phyloP scores from a whole-genome alignment of 2,888 invertebrate species.

The Tetragonula carbonaria region DNA sequence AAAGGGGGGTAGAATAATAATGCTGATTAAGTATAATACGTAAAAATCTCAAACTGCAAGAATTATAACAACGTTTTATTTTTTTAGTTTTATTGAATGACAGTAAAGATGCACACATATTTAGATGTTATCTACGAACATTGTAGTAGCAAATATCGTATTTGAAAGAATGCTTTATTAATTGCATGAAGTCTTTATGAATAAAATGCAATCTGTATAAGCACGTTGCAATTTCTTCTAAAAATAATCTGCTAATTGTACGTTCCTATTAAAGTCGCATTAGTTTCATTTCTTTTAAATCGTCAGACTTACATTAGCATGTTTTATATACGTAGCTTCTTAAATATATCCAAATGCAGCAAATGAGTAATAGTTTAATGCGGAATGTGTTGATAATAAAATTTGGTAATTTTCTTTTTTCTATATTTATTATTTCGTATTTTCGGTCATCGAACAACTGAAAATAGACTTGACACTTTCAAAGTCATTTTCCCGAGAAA shows the following conservation, averaged over 20 bases:
- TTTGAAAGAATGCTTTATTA: neutral
- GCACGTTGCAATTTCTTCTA: constrained; percentile 14
- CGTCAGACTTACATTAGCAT: neutral
- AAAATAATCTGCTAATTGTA: constrained; percentile 37
- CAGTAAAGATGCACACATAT: neutral
- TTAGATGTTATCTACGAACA: neutral
- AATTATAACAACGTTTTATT: neutral
- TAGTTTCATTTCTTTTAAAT: neutral
- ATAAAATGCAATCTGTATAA: constrained; percentile 5
- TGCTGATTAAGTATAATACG: neutral
- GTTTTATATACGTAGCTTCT: neutral
- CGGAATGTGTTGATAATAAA: neutral
- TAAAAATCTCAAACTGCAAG: neutral
- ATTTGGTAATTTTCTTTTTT: neutral
- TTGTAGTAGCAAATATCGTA: neutral
- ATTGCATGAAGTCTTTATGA: constrained; percentile 9
- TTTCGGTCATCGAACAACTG: neutral
- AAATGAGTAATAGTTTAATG: neutral
- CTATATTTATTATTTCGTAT: neutral
- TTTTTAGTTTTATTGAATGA: neutral
- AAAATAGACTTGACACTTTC: neutral
- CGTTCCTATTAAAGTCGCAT: constrained; percentile 23
- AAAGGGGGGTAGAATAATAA: neutral
- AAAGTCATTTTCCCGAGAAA: too few species aligned
- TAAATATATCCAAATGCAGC: neutral